These are phyloP conservation scores for Lepus townsendii DNA, from an alignment of 2,797 vertebrate species.

Conservation along the genomic window DNA sequence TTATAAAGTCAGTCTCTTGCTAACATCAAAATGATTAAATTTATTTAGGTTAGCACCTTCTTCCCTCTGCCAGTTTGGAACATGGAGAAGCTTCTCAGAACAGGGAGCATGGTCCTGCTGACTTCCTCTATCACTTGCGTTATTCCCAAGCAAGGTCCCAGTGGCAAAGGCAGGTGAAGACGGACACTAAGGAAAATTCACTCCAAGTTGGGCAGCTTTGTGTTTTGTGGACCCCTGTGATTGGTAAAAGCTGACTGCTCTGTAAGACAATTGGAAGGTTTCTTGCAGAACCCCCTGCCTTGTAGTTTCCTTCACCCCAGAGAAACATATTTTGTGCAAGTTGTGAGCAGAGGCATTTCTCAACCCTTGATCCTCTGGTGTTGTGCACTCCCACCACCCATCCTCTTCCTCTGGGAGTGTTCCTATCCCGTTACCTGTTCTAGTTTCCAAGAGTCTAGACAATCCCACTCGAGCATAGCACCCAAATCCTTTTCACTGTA, in stretches of 20 bases:
- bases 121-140: background rate
- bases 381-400: rapidly evolving
- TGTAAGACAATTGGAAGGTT: background rate
- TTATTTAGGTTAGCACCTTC: background rate
- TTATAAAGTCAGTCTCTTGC: background rate
- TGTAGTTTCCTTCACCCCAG: background rate
- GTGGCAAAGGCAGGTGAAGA: background rate
- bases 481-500: background rate
- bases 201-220: background rate
- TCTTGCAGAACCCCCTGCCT: background rate
- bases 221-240: background rate
- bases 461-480: no score
- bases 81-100: background rate
- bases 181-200: background rate
- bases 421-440: background rate
- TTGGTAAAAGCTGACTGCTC: background rate
- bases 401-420: background rate
- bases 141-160: background rate
- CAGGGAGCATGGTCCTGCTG: background rate
- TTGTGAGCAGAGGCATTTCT: background rate
- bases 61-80: background rate
- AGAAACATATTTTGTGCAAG: background rate
- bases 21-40: background rate
- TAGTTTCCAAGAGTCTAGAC: background rate
- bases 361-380: background rate